Evolutionary conservation across 2,113 vertebrate species (phyloP).

Genomic region (Ellobius talpinus): DNA sequence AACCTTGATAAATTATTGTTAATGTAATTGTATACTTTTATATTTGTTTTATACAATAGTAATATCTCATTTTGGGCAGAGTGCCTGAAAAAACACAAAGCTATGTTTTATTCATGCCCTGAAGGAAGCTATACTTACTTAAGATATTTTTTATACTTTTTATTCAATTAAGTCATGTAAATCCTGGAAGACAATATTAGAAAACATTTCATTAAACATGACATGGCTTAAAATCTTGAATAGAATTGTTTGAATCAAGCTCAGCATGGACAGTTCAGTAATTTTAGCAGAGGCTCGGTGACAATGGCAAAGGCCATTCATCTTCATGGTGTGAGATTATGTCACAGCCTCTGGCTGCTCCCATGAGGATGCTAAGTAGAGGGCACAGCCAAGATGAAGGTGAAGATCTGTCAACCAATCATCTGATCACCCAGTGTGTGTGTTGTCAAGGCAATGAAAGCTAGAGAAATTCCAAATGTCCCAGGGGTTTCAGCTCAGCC

Average conservation of each 20-base stretch:
- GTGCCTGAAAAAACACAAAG: neutral
- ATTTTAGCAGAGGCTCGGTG: constrained; percentile 23
- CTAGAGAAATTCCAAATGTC: neutral
- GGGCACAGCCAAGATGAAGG: neutral
- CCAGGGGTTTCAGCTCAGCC: neutral
- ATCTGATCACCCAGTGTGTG: neutral
- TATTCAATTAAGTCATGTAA: constrained; percentile 29
- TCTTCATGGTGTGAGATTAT: neutral
- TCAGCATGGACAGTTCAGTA: neutral
- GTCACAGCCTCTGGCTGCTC: neutral
- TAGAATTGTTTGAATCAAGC: constrained; percentile 29
- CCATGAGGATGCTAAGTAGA: neutral
- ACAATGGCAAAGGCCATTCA: neutral
- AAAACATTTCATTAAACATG: constrained; percentile 8
- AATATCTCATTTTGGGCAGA: neutral
- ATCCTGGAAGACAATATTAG: neutral
- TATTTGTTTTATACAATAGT: neutral
- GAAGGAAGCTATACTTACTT: neutral
- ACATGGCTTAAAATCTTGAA: constrained; percentile 21
- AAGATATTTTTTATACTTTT: neutral
- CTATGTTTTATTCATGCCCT: neutral
- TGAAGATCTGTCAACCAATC: neutral
- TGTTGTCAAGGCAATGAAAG: neutral
- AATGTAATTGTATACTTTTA: neutral
- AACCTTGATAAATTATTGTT: constrained; percentile 20